Percentiles rank a stretch among this genome's conserved stretches.
Conservation (phyloP, 1,140 invertebrate species). For the Maniola jurtina region DNA sequence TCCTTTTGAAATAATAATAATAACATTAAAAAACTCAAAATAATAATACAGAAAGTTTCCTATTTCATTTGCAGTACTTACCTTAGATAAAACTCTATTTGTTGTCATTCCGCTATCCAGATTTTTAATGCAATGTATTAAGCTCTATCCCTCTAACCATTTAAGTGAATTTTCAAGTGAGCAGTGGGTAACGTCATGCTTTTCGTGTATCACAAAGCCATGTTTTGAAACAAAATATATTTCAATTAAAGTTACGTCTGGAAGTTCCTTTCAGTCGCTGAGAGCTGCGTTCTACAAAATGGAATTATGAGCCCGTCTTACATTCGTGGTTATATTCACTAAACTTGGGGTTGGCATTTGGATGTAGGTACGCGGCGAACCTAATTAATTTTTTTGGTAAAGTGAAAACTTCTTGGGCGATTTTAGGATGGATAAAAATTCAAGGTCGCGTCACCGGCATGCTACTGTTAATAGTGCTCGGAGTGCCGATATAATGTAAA, state of each 20-base stretch:
- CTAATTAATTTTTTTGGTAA: neutral
- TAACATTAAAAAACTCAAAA: too few relatives aligned
- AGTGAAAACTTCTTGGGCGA: too few relatives aligned
- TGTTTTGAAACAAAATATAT: constrained; percentile 44
- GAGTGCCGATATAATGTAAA: too few relatives aligned
- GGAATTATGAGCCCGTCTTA: constrained; percentile 60
- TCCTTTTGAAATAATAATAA: too few relatives aligned
- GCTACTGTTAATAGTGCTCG: too few relatives aligned
- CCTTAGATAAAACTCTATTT: too few relatives aligned
- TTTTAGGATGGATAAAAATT: too few relatives aligned
- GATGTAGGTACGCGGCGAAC: constrained; percentile 34
- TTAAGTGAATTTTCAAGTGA: constrained; percentile 13
- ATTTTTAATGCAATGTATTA: neutral
- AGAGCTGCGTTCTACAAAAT: constrained; percentile 49
- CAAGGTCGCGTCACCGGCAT: too few relatives aligned
- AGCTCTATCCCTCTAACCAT: neutral
- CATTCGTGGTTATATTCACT: constrained; percentile 42
- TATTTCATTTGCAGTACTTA: too few relatives aligned
- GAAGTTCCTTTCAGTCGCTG: constrained; percentile 37
- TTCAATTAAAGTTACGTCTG: constrained; percentile 55
- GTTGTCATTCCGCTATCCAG: neutral
- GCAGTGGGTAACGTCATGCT: constrained; percentile 19
- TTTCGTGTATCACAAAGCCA: constrained; percentile 21
- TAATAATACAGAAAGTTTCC: too few relatives aligned
- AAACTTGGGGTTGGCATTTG: constrained; percentile 29